Evolutionary conservation across 2,797 vertebrate genomes (phyloP).

Genomic region (Sebastes minor): DNA sequence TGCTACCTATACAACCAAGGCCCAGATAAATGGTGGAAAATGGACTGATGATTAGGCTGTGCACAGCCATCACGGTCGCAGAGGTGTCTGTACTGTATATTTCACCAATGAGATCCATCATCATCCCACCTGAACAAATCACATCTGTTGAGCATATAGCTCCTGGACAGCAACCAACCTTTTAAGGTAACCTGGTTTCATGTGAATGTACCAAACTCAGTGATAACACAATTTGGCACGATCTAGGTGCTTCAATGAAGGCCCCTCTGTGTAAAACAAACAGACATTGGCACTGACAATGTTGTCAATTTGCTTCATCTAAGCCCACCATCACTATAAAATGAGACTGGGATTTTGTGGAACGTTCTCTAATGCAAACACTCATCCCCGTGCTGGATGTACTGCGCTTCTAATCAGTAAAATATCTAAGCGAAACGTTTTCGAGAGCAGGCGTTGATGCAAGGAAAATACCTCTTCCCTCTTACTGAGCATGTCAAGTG

Average conservation of each 20-base stretch:
- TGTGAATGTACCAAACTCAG: not conserved
- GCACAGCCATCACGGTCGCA: not conserved
- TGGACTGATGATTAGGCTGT: not conserved
- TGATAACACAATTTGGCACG: not conserved
- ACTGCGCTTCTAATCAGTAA: not conserved
- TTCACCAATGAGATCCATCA: not conserved
- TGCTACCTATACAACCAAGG: not conserved
- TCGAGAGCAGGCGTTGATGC: not conserved
- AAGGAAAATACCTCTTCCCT: conserved; percentile 1
- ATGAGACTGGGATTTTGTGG: not conserved
- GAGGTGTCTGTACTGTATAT: not conserved
- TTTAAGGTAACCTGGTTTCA: not conserved
- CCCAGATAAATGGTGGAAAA: conserved; percentile 5
- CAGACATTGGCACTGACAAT: not conserved
- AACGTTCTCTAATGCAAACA: not conserved
- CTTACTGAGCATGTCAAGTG: conserved; percentile 18
- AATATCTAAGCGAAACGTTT: not conserved
- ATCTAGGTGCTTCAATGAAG: no score
- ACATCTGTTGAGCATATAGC: conserved; percentile 2
- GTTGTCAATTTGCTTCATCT: not conserved
- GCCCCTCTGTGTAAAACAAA: not conserved
- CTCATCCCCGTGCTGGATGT: no score
- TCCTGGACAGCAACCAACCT: not conserved
- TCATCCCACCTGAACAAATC: not conserved
- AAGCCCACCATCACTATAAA: not conserved